phyloP scores from a whole-genome alignment of 2,888 invertebrate species.

The Eupeodes luniger region DNA sequence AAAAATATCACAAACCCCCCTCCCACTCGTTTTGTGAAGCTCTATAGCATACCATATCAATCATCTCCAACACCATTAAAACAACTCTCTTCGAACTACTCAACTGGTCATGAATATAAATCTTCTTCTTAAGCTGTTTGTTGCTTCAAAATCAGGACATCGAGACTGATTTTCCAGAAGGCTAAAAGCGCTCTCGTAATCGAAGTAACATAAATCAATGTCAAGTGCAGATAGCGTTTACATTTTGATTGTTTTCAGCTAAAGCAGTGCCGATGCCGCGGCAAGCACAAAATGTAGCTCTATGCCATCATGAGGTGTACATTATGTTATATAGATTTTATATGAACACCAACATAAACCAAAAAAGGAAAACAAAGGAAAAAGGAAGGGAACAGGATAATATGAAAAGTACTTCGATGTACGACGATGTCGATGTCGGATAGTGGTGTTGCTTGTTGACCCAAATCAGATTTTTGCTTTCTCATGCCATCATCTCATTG shows the following conservation, averaged over 20 bases:
- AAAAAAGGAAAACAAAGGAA: neutral
- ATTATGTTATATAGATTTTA: conserved; percentile 44
- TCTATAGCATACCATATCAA: conserved; percentile 59
- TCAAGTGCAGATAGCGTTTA: conserved; percentile 74
- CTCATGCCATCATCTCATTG: conserved; percentile 33
- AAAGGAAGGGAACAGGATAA: conserved; percentile 39
- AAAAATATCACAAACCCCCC: conserved; percentile 3
- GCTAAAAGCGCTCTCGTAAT: conserved; percentile 71
- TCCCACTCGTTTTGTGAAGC: conserved; percentile 39
- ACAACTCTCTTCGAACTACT: conserved; percentile 73
- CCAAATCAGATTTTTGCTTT: conserved; percentile 53
- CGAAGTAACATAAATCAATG: conserved; percentile 75
- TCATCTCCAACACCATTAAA: conserved; percentile 75
- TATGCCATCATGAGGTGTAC: conserved; percentile 40
- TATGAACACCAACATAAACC: conserved; percentile 7
- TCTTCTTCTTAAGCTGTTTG: conserved; percentile 75
- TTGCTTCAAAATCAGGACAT: conserved; percentile 75
- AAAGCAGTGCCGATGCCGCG: neutral
- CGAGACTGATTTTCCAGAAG: conserved; percentile 72
- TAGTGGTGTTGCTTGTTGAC: conserved; percentile 57
- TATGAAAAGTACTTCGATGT: conserved; percentile 60
- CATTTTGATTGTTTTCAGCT: conserved; percentile 73
- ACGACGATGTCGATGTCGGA: neutral
- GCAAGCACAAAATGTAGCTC: conserved; percentile 27
- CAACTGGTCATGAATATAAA: conserved; percentile 76